A percentile compares a stretch with the other conserved stretches of the same genome.
Conservation (phyloP, 2,797 vertebrate genomes). For the Saguinus oedipus region DNA sequence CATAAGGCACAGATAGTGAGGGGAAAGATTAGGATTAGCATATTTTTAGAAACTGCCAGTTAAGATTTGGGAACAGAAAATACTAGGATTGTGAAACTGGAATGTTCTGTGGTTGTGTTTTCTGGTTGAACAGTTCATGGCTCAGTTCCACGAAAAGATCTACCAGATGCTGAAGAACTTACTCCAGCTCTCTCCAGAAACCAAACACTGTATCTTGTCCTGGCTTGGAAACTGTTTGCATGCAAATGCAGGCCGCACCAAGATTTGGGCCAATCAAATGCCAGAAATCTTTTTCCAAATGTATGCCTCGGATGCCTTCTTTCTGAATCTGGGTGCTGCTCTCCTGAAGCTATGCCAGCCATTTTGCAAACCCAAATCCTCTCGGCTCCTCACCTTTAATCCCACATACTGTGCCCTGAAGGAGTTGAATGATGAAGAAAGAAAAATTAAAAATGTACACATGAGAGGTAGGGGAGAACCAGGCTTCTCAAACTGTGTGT, state of each 20-base stretch:
- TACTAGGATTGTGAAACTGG: constrained; percentile 35
- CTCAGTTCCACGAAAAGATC: constrained; percentile 97
- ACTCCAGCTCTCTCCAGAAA: constrained; percentile 94
- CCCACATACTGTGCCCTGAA: constrained; percentile 95
- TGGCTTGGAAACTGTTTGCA: constrained; percentile 98
- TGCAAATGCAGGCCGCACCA: constrained; percentile 93
- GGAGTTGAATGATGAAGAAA: constrained; percentile 95
- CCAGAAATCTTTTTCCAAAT: constrained; percentile 98
- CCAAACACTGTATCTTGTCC: constrained; percentile 93
- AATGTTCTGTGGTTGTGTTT: constrained; percentile 74
- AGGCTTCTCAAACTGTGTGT: constrained; percentile 17
- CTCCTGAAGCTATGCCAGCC: constrained; percentile 97
- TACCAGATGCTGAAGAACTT: constrained; percentile 96
- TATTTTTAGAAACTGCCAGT: constrained; percentile 25
- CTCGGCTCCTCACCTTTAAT: constrained; percentile 95
- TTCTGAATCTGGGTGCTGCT: constrained; percentile 95
- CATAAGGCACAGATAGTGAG: background rate
- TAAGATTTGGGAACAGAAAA: constrained; percentile 45
- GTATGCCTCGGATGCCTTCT: constrained; percentile 97
- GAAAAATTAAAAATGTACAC: constrained; percentile 94
- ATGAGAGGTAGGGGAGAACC: constrained; percentile 88
- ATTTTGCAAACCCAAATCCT: constrained; percentile 94
- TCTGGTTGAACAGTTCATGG: constrained; percentile 91
- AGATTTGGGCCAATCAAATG: constrained; percentile 99
- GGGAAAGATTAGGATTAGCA: constrained; percentile 20